phyloP scores from a whole-genome alignment of 2,113 vertebrate species.

The Ailuropoda melanoleuca region DNA sequence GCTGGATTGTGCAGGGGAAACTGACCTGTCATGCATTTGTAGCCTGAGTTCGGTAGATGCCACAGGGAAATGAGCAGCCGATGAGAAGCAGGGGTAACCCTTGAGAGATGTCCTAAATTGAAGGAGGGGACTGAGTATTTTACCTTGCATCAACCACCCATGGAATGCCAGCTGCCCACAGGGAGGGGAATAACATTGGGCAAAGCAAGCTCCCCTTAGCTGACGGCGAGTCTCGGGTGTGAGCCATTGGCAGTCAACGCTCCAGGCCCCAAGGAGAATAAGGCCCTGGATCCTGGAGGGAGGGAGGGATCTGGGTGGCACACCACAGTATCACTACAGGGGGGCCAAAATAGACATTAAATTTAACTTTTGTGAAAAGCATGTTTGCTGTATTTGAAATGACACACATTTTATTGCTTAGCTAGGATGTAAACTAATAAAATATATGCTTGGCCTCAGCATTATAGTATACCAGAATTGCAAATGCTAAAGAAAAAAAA shows the following conservation, averaged over 20 bases:
- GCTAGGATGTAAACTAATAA: conserved; percentile 62
- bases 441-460: conserved; percentile 57
- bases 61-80: background rate
- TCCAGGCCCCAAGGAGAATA: no score
- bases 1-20: background rate
- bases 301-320: background rate
- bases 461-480: conserved; percentile 47
- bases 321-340: background rate
- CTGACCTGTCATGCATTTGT: background rate
- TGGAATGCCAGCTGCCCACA: background rate
- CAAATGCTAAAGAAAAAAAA: conserved; percentile 57
- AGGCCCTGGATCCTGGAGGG: background rate
- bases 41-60: background rate
- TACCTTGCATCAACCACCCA: background rate
- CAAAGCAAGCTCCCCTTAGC: background rate
- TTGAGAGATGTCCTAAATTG: background rate
- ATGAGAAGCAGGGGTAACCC: background rate
- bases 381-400: conserved; percentile 56
- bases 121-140: background rate
- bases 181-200: background rate
- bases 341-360: background rate
- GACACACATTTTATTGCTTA: conserved; percentile 69
- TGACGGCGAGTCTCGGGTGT: background rate
- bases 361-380: background rate
- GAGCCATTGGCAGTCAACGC: background rate